Percentiles rank a stretch among this genome's conserved stretches.
These are phyloP conservation scores for Pyrocephalus nanus DNA, from an alignment of 2,797 vertebrate genomes.

Conservation along the genomic window DNA sequence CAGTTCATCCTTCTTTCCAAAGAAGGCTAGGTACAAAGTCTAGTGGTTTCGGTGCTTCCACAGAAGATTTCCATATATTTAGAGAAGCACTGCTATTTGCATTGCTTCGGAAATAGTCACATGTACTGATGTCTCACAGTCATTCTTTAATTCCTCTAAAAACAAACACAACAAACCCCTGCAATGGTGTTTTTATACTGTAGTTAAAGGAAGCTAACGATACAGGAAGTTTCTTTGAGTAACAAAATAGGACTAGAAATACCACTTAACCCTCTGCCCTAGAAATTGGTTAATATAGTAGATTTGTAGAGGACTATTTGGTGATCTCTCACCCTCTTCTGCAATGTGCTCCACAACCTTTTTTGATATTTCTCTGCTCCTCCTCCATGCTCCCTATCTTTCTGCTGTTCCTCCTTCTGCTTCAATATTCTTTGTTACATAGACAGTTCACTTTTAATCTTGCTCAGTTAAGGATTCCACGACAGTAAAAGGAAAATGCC, in stretches of 20 bases:
- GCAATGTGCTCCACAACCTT: slow-evolving; percentile 5
- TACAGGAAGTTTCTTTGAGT: slow-evolving; percentile 53
- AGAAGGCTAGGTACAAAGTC: slow-evolving; percentile 45
- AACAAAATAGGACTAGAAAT: slow-evolving; percentile 55
- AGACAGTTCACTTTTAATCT: slow-evolving; percentile 52
- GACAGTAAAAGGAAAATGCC: not conserved
- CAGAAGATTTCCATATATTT: slow-evolving; percentile 42
- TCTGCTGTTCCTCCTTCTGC: slow-evolving; percentile 47
- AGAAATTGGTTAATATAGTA: slow-evolving; percentile 59
- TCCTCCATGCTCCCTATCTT: slow-evolving; percentile 42
- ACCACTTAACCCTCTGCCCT: slow-evolving; percentile 56
- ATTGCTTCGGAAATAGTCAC: not conserved
- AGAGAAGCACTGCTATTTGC: not conserved
- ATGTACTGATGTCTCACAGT: not conserved
- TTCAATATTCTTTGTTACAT: slow-evolving; percentile 11
- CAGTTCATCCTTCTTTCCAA: slow-evolving; percentile 65
- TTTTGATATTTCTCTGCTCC: slow-evolving; percentile 50
- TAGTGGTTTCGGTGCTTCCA: slow-evolving; percentile 37
- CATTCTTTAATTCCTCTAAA: not conserved
- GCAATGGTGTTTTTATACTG: not conserved
- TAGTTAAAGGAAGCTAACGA: slow-evolving; percentile 51
- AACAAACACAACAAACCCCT: slow-evolving; percentile 20
- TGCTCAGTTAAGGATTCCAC: slow-evolving; percentile 35
- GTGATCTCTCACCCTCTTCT: slow-evolving; percentile 33
- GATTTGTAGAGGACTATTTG: slow-evolving; percentile 51